phyloP scores from a whole-genome alignment of 2,888 invertebrate species.

The Halocaridina rubra region DNA sequence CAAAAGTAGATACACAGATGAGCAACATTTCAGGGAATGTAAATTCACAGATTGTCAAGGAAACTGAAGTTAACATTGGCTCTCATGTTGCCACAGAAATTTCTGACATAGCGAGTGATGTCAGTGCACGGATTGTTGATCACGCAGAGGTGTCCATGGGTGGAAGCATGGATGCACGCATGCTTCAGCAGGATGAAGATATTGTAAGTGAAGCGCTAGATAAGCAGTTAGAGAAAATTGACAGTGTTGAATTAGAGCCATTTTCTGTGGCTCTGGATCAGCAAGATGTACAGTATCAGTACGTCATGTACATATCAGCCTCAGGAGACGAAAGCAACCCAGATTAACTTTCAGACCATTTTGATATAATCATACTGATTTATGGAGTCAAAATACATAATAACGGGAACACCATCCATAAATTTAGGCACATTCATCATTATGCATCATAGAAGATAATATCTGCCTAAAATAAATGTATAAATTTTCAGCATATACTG shows the following conservation, averaged over 20 bases:
- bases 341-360: too few relatives aligned
- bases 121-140: not conserved
- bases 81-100: not conserved
- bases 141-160: not conserved
- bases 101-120: not conserved
- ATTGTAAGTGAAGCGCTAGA: constrained; percentile 6
- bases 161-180: not conserved
- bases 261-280: constrained; percentile 37
- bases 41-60: not conserved
- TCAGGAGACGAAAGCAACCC: constrained; percentile 17
- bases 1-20: too few relatives aligned
- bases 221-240: constrained; percentile 33
- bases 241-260: constrained; percentile 39
- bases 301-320: constrained; percentile 54
- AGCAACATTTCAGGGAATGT: too few relatives aligned
- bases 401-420: too few relatives aligned
- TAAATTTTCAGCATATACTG: too few relatives aligned
- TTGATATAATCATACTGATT: too few relatives aligned
- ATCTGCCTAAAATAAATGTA: too few relatives aligned
- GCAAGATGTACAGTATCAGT: constrained; percentile 43
- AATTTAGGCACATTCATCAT: too few relatives aligned
- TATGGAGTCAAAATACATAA: too few relatives aligned
- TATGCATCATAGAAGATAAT: too few relatives aligned
- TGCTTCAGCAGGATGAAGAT: not conserved
- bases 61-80: not conserved